Percentiles rank a stretch among this genome's conserved stretches.
Evolutionary conservation across 2,888 invertebrate species (phyloP).

Genomic region (Rutpela maculata): DNA sequence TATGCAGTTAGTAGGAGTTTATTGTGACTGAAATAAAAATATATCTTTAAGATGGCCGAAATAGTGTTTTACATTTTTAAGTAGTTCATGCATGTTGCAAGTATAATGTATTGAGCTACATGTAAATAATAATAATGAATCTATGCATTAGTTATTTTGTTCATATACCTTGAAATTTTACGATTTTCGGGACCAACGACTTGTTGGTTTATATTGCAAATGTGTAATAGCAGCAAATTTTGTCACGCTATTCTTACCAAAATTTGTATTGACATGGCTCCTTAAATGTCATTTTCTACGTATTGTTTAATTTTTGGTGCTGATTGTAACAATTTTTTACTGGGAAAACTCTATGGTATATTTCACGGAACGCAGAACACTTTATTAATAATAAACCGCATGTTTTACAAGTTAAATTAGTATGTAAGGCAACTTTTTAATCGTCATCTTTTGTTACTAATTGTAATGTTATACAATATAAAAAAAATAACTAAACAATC

Average conservation of each 20-base stretch:
- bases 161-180: slow-evolving; percentile 1
- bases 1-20: not conserved
- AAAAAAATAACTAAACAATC: too few relatives aligned
- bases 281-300: too few relatives aligned
- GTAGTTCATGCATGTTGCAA: not conserved
- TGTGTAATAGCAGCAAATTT: not conserved
- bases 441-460: too few relatives aligned
- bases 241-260: not conserved
- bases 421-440: too few relatives aligned
- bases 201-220: not conserved
- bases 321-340: too few relatives aligned
- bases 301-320: too few relatives aligned
- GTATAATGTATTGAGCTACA: not conserved
- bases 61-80: slow-evolving; percentile 1
- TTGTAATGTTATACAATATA: too few relatives aligned
- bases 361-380: not conserved
- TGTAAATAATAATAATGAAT: not conserved
- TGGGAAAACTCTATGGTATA: not conserved
- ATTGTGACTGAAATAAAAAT: slow-evolving; percentile 2
- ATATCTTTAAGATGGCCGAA: slow-evolving; percentile 2
- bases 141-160: slow-evolving; percentile 3
- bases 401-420: not conserved
- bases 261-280: not conserved
- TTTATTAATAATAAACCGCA: not conserved
- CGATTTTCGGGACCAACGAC: not conserved